phyloP scores from a whole-genome alignment of 2,797 vertebrate species.

The Pseudocheirus occidentalis region DNA sequence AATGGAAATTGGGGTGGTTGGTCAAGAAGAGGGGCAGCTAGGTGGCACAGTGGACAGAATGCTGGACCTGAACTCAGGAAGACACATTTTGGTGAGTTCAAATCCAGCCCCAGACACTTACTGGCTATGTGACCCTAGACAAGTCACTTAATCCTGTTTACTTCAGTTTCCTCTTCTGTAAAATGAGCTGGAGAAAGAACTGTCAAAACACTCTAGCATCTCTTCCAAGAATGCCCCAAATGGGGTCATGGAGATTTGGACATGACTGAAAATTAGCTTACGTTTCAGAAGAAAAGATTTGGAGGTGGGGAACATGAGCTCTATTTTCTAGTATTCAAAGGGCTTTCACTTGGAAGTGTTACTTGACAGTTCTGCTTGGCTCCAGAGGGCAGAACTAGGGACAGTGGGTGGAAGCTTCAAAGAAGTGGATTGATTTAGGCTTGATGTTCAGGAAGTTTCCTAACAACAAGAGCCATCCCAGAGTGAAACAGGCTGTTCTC shows the following conservation, averaged over 20 bases:
- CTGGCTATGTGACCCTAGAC: neutral
- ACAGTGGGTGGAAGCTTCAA: neutral
- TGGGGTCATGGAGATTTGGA: neutral
- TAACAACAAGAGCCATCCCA: neutral
- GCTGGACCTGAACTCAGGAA: neutral
- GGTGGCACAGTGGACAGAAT: neutral
- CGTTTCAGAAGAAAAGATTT: neutral
- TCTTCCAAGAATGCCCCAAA: neutral
- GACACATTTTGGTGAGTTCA: neutral
- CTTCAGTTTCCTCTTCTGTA: neutral
- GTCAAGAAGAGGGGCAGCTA: neutral
- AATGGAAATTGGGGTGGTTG: neutral
- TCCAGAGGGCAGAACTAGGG: neutral
- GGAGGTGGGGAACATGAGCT: neutral
- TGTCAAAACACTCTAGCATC: neutral
- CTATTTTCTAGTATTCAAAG: neutral
- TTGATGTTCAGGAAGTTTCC: neutral
- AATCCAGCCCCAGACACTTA: neutral
- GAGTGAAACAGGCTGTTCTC: neutral
- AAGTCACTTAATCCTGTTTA: neutral
- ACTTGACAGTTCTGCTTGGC: neutral
- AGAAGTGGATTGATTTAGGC: neutral
- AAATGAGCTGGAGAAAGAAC: neutral
- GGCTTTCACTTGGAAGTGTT: neutral
- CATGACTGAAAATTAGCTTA: neutral